Percentiles rank a stretch among this genome's conserved stretches.
Evolutionary conservation across 2,888 invertebrate genomes (phyloP).

Genomic region (Cephus runcator): DNA sequence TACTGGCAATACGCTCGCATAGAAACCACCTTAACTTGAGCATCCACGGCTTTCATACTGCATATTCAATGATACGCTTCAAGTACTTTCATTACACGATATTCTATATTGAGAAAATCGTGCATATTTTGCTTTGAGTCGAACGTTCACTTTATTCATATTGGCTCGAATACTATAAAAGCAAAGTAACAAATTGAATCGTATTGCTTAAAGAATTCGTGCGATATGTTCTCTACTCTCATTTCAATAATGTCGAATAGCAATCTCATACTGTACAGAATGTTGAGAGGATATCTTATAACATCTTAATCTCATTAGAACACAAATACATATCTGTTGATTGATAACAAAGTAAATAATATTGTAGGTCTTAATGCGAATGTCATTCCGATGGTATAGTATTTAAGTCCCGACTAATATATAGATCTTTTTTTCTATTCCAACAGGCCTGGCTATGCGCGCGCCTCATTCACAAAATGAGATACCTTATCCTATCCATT

Average conservation of each 20-base stretch:
- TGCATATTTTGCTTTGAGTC: background rate
- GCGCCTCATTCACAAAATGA: conserved; percentile 55
- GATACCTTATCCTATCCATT: conserved; percentile 54
- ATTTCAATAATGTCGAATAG: background rate
- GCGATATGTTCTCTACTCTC: background rate
- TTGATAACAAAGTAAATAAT: background rate
- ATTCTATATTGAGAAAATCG: background rate
- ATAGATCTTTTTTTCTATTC: conserved; percentile 46
- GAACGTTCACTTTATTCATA: background rate
- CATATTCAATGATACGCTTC: background rate
- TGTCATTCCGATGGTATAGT: background rate
- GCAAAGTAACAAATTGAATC: background rate
- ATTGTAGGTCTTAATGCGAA: background rate
- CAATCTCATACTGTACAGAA: background rate
- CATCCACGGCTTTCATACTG: background rate
- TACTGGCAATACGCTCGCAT: background rate
- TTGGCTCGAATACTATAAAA: background rate
- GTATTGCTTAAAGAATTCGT: background rate
- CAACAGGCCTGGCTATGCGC: conserved; percentile 61
- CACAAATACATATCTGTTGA: background rate
- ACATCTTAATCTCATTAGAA: background rate
- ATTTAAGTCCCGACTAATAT: conserved; percentile 39
- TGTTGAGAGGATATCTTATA: background rate
- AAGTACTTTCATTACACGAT: background rate
- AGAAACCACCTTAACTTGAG: background rate